Conservation (phyloP, 2,113 vertebrate species). For the Morone saxatilis region DNA sequence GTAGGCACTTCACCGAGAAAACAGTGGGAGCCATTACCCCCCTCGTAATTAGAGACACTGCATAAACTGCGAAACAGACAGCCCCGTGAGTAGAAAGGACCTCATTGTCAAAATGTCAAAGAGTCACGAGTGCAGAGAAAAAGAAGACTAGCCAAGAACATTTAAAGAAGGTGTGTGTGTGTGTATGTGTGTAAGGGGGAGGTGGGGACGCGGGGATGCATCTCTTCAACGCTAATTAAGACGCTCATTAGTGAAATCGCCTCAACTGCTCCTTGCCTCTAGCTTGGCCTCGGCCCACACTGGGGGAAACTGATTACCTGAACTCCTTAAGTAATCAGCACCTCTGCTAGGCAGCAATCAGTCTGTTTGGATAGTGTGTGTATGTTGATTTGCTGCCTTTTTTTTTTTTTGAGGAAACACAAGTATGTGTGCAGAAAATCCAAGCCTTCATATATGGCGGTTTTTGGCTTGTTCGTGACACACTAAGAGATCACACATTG, state of each 20-base stretch:
- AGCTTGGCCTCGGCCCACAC: slow-evolving; percentile 67
- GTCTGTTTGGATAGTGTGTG: slow-evolving; percentile 68
- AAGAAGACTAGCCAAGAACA: slow-evolving; percentile 48
- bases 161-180: slow-evolving; percentile 44
- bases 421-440: slow-evolving; percentile 26
- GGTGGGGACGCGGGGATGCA: slow-evolving; percentile 40
- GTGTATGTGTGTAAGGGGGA: background rate
- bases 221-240: slow-evolving; percentile 69
- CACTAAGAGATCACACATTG: slow-evolving; percentile 15
- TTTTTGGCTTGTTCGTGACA: background rate
- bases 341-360: slow-evolving; percentile 71
- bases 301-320: slow-evolving; percentile 67
- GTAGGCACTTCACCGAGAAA: slow-evolving; percentile 72
- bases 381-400: slow-evolving; percentile 48
- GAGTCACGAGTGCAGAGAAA: slow-evolving; percentile 49
- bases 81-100: slow-evolving; percentile 61
- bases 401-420: slow-evolving; percentile 36
- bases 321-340: slow-evolving; percentile 73
- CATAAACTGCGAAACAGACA: slow-evolving; percentile 70
- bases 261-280: slow-evolving; percentile 60
- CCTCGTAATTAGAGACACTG: slow-evolving; percentile 81
- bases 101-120: slow-evolving; percentile 73
- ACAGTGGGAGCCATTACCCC: slow-evolving; percentile 79
- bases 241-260: slow-evolving; percentile 68
- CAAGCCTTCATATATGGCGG: background rate